Percentiles rank a stretch among this genome's conserved stretches.
These are phyloP conservation scores for Planococcus citri DNA, from an alignment of 1,140 invertebrate species.

Conservation along the genomic window DNA sequence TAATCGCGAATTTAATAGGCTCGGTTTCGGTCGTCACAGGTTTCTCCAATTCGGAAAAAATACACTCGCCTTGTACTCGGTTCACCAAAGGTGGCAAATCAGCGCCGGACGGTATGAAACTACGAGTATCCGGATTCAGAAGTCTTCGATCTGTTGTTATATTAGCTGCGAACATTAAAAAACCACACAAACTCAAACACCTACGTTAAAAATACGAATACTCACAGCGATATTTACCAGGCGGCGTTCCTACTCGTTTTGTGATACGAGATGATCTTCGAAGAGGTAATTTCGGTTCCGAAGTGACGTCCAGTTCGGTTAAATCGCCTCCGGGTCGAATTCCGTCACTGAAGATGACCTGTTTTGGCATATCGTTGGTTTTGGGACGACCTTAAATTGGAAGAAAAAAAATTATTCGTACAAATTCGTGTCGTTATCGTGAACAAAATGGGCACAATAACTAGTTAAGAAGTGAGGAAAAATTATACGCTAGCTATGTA, in stretches of 20 bases:
- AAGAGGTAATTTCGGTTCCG: conserved; percentile 36
- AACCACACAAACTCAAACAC: neutral
- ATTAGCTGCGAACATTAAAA: neutral
- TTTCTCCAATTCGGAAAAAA: conserved; percentile 26
- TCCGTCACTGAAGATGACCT: conserved; percentile 85
- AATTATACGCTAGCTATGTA: too few relatives aligned
- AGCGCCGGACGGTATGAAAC: conserved; percentile 27
- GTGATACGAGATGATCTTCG: conserved; percentile 29
- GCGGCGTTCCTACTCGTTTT: conserved; percentile 33
- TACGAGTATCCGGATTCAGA: conserved; percentile 28
- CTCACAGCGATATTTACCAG: conserved; percentile 28
- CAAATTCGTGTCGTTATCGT: too few relatives aligned
- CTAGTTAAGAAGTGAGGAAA: too few relatives aligned
- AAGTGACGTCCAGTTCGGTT: conserved; percentile 53
- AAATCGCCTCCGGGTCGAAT: conserved; percentile 81
- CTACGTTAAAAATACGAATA: neutral
- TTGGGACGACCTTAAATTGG: conserved; percentile 31
- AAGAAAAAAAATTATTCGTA: conserved; percentile 24
- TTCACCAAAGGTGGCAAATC: conserved; percentile 28
- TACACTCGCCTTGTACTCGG: conserved; percentile 25
- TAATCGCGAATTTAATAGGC: conserved; percentile 61
- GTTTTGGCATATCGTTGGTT: conserved; percentile 48
- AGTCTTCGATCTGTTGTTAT: conserved; percentile 23
- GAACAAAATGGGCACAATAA: too few relatives aligned
- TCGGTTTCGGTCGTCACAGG: conserved; percentile 31